Evolutionary conservation across 2,113 vertebrate species (phyloP), one percentile per base, ranked within the genome.

Genomic region (Siphamia tubifer): DNA sequence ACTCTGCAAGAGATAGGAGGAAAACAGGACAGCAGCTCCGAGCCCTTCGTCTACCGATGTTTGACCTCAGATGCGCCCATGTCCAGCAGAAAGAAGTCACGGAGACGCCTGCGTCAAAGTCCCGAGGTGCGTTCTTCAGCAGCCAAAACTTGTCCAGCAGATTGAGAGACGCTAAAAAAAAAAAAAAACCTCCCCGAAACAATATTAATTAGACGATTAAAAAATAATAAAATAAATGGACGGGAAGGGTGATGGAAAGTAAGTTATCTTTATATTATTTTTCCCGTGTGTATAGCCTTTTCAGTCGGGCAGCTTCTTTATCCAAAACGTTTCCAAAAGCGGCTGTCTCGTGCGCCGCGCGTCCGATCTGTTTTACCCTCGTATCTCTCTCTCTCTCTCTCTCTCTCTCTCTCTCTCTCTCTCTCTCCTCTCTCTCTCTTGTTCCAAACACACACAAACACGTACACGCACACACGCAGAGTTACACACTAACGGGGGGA

Each of bases 241-340:
- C 68, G 68, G 72, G 45, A 68, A 70, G 64, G 68, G 39, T 67
- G 64, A 60, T 35, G 38, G 53, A 67, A 68, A 79, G 86, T 85
- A 89, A 89, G 82, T 88, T 81, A 13, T 62, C 23, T 58, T 79
- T 51, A 23, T 63, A 23, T 65, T 74, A 10, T 75, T 73, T 38
- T 68, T 45, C 66, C 57, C 36, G 15, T 34, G 54, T 39, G 54
- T 38, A 66, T 49, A 63, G 38, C 20, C 47, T 58, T 68, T 61
- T 60, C 70, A 40, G 45, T 54, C 48, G 34, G 60, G n/a, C 51
- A 57, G 82, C 76, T 77, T 67, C 48, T 68, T 76, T 72, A 52
- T 82, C 60, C 77, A 82, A 85, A 86, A 85, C 72, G 81, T 74
- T 81, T 81, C 85, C 84, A 87, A 83, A 83, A 82, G 76, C 82